These are phyloP conservation scores for Graphium colonna DNA, from an alignment of 2,888 invertebrate genomes.

Conservation along the genomic window DNA sequence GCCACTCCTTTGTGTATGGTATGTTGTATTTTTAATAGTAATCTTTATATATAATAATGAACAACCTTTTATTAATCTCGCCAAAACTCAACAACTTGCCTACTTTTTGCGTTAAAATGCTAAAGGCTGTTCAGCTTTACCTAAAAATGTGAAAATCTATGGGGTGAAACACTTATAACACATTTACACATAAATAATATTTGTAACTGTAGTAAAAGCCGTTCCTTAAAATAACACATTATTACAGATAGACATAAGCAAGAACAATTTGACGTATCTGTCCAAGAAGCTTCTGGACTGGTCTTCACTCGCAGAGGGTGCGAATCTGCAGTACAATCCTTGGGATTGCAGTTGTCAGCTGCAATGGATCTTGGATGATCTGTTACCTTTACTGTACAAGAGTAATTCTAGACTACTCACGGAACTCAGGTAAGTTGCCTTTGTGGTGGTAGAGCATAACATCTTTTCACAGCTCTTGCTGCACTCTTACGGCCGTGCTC, in stretches of 20 bases:
- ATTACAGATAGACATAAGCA: conserved; percentile 78
- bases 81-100: too few species aligned
- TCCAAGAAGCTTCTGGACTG: conserved; percentile 60
- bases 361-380: conserved; percentile 79
- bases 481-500: too few species aligned
- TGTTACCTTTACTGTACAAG: conserved; percentile 72
- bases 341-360: conserved; percentile 81
- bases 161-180: too few species aligned
- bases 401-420: conserved; percentile 60
- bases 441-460: too few species aligned
- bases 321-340: conserved; percentile 81
- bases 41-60: too few species aligned
- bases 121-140: too few species aligned
- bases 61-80: too few species aligned
- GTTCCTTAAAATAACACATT: background rate
- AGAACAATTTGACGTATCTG: conserved; percentile 69
- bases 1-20: conserved; percentile 76
- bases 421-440: conserved; percentile 77
- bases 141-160: too few species aligned
- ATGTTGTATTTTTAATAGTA: conserved; percentile 38
- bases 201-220: too few species aligned
- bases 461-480: too few species aligned
- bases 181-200: too few species aligned
- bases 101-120: too few species aligned
- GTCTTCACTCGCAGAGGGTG: conserved; percentile 52